phyloP scores from a whole-genome alignment of 2,113 vertebrate species.

The Vimba vimba region DNA sequence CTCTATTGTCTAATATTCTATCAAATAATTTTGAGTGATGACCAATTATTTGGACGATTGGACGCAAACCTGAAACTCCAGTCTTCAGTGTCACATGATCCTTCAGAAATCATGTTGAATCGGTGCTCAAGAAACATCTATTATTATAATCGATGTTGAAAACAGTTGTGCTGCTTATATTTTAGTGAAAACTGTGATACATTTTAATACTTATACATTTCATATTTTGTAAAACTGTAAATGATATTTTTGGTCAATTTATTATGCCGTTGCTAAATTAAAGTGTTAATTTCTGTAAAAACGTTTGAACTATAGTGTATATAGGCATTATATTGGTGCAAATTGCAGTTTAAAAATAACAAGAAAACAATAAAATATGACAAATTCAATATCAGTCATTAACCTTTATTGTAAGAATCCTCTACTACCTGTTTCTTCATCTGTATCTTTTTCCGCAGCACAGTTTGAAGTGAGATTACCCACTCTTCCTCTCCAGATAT shows the following conservation, averaged over 20 bases:
- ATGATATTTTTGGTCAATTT: neutral
- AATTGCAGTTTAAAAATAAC: neutral
- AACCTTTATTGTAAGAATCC: neutral
- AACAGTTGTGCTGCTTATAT: no score
- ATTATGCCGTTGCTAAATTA: neutral
- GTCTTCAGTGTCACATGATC: neutral
- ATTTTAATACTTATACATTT: no score
- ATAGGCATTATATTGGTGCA: neutral
- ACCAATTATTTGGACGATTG: neutral
- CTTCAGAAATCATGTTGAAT: neutral
- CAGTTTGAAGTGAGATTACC: neutral
- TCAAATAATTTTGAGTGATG: neutral
- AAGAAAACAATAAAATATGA: neutral
- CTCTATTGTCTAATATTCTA: neutral
- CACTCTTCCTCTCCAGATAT: conserved; percentile 72
- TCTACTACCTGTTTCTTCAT: neutral
- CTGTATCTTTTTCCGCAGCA: neutral
- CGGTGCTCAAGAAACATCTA: no score
- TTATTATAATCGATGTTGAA: no score
- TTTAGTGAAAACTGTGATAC: no score
- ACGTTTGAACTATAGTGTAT: neutral
- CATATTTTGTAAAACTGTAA: neutral
- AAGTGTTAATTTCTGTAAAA: neutral
- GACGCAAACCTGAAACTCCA: neutral
- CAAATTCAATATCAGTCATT: neutral